phyloP scores from a whole-genome alignment of 2,888 invertebrate species.

The Tiphia femorata region DNA sequence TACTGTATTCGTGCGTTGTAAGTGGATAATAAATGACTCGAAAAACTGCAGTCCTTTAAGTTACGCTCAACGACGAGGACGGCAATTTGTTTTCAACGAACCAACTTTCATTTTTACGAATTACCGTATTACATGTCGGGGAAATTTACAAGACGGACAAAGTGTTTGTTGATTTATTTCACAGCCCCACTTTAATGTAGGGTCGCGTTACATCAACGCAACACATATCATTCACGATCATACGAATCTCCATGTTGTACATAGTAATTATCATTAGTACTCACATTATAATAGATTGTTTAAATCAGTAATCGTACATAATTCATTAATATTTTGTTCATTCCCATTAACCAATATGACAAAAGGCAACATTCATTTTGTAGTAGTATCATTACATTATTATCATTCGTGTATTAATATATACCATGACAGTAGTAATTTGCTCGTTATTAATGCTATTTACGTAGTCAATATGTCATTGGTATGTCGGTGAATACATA shows the following conservation, averaged over 20 bases:
- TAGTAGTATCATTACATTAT: conserved; percentile 47
- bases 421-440: conserved; percentile 33
- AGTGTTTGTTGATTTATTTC: conserved; percentile 56
- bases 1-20: conserved; percentile 28
- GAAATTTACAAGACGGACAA: conserved; percentile 29
- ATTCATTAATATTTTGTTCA: conserved; percentile 46
- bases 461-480: conserved; percentile 23
- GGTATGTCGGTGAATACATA: conserved; percentile 7
- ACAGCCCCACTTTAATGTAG: conserved; percentile 42
- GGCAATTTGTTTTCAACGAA: no score
- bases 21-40: conserved; percentile 8
- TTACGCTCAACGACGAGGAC: no score
- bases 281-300: conserved; percentile 34
- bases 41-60: conserved; percentile 8
- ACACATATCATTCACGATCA: conserved; percentile 49
- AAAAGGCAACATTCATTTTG: conserved; percentile 64
- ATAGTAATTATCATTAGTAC: conserved; percentile 45
- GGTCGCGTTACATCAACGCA: conserved; percentile 51
- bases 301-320: conserved; percentile 34
- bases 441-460: conserved; percentile 13
- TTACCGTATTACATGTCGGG: conserved; percentile 10
- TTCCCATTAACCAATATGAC: conserved; percentile 54
- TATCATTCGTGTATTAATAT: conserved; percentile 41
- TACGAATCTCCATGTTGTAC: conserved; percentile 49
- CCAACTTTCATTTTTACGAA: no score